Evolutionary conservation across 2,888 invertebrate species (phyloP), one percentile per base, ranked within the genome.

Genomic region (Phorcus lineatus): DNA sequence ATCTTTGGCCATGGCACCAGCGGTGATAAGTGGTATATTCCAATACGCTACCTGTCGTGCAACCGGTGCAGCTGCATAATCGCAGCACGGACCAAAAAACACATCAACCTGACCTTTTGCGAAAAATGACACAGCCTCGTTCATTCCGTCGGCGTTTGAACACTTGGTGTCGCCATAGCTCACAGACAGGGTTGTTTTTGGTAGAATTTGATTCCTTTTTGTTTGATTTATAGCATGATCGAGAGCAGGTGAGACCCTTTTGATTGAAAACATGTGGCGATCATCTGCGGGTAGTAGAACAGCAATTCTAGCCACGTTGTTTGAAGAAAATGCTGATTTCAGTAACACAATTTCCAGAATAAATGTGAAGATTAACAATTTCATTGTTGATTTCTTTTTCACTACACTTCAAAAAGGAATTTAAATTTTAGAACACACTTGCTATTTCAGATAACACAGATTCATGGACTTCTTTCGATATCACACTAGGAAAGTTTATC

Each of bases 41-140:
- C 97, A 97, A 92, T 96, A 97, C 7, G 53, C 75, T 40, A 86
- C 86, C 81, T 97, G 94, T 81, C 97, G 94, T 7, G 97, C 97
- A 3, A 97, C 97, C 0, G 97, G 97, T 90, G 97, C 97, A 87
- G 97, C 93, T 0, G 97, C 97, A 47, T 97, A 93, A 80, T 93
- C 92, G 82, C 92, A 92, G 62, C 86, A 86, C 0, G 92, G 92
- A 0, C 93, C 92, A 62, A 91, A 83, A 75, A 89, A 88, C 4
- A 88, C 86, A 79, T 87, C 81, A n/a, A 88, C 85, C 6, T 79
- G 57, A 13, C 80, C 55, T 2, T 77, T 28, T 53, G 83, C 80
- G 75, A 83, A 85, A 62, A 86, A 85, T 62, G 87, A 77, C 67
- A 89, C 85, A 19, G 87, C 87, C n/a, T 83, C 80, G 9, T 87